Conservation (phyloP, 2,888 invertebrate species). For the Rhagonycha lutea region DNA sequence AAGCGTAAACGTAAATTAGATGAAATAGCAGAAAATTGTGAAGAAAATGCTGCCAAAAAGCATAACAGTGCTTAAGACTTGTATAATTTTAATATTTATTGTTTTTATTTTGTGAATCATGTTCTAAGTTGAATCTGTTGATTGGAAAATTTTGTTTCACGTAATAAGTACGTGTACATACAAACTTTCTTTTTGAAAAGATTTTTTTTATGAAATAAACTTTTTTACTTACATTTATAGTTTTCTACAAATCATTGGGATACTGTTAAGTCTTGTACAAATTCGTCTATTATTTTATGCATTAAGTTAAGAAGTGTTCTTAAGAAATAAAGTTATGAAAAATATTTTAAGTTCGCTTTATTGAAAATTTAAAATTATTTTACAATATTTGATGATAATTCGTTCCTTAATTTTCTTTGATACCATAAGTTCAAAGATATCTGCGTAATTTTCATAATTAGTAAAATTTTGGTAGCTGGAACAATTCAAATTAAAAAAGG, state of each 20-base stretch:
- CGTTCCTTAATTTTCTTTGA: constrained; percentile 45
- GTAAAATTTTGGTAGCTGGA: constrained; percentile 41
- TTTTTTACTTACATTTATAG: background rate
- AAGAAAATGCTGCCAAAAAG: constrained; percentile 64
- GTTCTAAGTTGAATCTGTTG: background rate
- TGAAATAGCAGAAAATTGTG: constrained; percentile 58
- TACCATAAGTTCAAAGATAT: constrained; percentile 48
- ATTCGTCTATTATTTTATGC: background rate
- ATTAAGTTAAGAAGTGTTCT: background rate
- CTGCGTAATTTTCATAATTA: constrained; percentile 43
- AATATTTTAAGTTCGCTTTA: background rate
- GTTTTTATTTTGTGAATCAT: background rate
- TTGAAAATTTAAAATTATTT: background rate
- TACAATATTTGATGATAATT: constrained; percentile 19
- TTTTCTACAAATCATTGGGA: background rate
- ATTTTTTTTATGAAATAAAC: background rate
- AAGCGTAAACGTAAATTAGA: constrained; percentile 75
- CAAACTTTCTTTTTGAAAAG: background rate
- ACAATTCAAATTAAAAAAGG: constrained; percentile 10
- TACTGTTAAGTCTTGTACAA: background rate
- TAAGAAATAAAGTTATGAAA: background rate
- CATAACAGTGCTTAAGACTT: constrained; percentile 45
- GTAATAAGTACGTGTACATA: background rate
- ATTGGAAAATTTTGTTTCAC: background rate
- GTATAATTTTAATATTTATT: background rate